A percentile compares a stretch with the other conserved stretches of the same genome.
Evolutionary conservation across 1,140 invertebrate genomes (phyloP).

Genomic region (Adelges cooleyi): DNA sequence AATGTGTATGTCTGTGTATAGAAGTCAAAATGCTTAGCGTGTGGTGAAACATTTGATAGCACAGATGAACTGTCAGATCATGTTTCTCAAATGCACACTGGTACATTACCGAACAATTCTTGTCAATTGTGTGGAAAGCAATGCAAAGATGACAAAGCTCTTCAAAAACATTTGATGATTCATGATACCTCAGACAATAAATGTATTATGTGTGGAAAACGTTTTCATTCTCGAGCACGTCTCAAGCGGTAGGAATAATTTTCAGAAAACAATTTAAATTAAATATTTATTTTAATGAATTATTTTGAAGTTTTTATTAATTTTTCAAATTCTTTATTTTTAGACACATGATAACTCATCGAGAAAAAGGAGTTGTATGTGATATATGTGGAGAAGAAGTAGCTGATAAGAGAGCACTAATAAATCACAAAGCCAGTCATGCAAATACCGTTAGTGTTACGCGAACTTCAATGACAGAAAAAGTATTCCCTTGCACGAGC

Average conservation of each 20-base stretch:
- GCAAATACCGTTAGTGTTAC: slow-evolving; percentile 40
- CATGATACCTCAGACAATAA: slow-evolving; percentile 47
- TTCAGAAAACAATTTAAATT: neutral
- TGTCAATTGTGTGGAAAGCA: slow-evolving; percentile 49
- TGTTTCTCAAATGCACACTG: slow-evolving; percentile 44
- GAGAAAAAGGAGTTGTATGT: slow-evolving; percentile 38
- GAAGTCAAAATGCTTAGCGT: slow-evolving; percentile 45
- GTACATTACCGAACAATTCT: slow-evolving; percentile 46
- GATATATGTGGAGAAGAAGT: slow-evolving; percentile 60
- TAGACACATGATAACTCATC: slow-evolving; percentile 34
- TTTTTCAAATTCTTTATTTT: slow-evolving; percentile 22
- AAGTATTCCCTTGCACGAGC: slow-evolving; percentile 69
- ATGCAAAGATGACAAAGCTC: slow-evolving; percentile 53
- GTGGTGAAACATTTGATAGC: slow-evolving; percentile 49
- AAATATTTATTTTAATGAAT: neutral
- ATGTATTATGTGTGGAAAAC: slow-evolving; percentile 53
- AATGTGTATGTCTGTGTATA: slow-evolving; percentile 20
- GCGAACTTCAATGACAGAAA: slow-evolving; percentile 47
- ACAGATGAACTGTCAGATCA: slow-evolving; percentile 46
- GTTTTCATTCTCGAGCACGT: slow-evolving; percentile 55
- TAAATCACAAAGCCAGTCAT: slow-evolving; percentile 47
- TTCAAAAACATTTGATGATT: slow-evolving; percentile 55
- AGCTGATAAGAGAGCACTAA: slow-evolving; percentile 53
- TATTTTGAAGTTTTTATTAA: neutral
- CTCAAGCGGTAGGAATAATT: slow-evolving; percentile 39